Conservation (phyloP, 2,113 vertebrate species). For the Chloroceryle aenea region DNA sequence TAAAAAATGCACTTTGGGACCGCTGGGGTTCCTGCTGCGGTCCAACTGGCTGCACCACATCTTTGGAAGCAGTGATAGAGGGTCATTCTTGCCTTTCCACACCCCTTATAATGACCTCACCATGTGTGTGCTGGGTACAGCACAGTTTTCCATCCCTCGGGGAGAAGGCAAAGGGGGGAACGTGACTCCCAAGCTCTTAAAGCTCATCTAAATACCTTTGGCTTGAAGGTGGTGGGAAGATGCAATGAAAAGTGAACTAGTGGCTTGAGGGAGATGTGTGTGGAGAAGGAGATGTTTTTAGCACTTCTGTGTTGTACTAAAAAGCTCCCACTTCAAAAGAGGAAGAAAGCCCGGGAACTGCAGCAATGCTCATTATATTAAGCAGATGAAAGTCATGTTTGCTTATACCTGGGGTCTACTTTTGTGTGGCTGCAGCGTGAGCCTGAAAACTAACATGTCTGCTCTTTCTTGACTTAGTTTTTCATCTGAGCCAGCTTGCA, state of each 20-base stretch:
- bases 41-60: accelerated
- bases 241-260: not conserved
- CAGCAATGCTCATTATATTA: accelerated
- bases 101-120: not conserved
- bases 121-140: not conserved
- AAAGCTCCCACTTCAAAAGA: not conserved
- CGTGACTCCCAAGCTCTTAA: not conserved
- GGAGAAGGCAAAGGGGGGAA: not conserved
- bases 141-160: not conserved
- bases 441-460: accelerated
- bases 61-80: not conserved
- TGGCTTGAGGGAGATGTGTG: not conserved
- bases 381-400: not conserved
- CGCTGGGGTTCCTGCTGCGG: accelerated
- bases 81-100: accelerated
- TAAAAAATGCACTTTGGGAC: not conserved
- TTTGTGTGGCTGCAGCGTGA: not conserved
- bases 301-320: not conserved
- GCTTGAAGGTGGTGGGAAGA: not conserved
- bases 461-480: not conserved
- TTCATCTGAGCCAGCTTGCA: not conserved
- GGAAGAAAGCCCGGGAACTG: not conserved
- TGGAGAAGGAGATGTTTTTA: not conserved
- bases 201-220: not conserved
- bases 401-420: not conserved